A percentile compares a stretch with the other conserved stretches of the same genome.
phyloP scores from a whole-genome alignment of 2,797 vertebrate genomes.

The Lophotriccus pileatus region DNA sequence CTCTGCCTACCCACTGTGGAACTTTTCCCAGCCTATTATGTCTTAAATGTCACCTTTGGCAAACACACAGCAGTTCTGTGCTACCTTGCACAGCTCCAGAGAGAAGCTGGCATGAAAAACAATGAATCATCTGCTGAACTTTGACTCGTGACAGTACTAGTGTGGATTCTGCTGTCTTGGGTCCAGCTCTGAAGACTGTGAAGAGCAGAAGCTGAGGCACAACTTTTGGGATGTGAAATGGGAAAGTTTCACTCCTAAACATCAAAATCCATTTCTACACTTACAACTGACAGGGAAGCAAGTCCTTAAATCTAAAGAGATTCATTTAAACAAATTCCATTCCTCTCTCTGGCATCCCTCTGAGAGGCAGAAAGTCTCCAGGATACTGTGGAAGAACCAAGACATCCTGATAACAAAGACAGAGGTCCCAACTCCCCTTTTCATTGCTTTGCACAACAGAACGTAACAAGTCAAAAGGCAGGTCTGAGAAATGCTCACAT shows the following conservation, averaged over 20 bases:
- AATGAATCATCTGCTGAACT: neutral
- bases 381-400: neutral
- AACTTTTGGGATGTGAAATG: neutral
- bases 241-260: neutral
- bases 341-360: neutral
- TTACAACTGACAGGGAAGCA: neutral
- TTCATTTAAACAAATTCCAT: neutral
- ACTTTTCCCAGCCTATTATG: neutral
- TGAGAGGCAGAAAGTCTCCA: neutral
- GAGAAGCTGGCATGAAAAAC: neutral
- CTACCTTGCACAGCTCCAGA: neutral
- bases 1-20: neutral
- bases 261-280: neutral
- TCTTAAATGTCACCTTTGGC: neutral
- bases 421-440: neutral
- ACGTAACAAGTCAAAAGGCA: neutral
- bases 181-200: neutral
- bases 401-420: neutral
- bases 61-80: neutral
- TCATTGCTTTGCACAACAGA: neutral
- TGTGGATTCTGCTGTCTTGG: fast-evolving
- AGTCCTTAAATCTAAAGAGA: neutral
- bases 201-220: neutral
- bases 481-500: neutral
- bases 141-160: neutral